phyloP scores from a whole-genome alignment of 1,140 invertebrate genomes.

The Drosophila sulfurigaster region DNA sequence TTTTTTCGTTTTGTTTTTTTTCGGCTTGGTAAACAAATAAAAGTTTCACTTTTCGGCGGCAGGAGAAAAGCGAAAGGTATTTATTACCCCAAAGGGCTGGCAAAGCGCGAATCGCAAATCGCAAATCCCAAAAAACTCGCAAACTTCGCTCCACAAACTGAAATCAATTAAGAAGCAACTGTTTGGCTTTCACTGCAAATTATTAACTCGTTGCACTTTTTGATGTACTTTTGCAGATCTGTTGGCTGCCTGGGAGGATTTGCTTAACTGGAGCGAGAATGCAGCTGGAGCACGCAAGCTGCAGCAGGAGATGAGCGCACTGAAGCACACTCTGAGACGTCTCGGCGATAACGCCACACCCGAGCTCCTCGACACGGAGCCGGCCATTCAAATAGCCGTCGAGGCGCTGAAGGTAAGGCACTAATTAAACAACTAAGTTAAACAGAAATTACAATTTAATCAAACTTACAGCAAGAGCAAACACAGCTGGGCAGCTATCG shows the following conservation, averaged over 20 bases:
- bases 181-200: slow-evolving; percentile 57
- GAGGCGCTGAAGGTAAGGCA: slow-evolving; percentile 77
- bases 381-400: slow-evolving; percentile 80
- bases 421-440: no score
- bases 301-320: slow-evolving; percentile 81
- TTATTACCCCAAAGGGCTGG: slow-evolving; percentile 59
- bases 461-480: slow-evolving; percentile 87
- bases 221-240: slow-evolving; percentile 69
- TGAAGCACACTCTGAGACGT: slow-evolving; percentile 71
- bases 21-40: slow-evolving; percentile 32
- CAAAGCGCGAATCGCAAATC: slow-evolving; percentile 15
- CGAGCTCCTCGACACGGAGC: slow-evolving; percentile 81
- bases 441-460: not conserved
- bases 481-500: slow-evolving; percentile 90
- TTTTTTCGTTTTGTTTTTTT: slow-evolving; percentile 12
- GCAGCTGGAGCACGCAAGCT: slow-evolving; percentile 76
- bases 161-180: slow-evolving; percentile 42
- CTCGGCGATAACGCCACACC: slow-evolving; percentile 69
- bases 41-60: slow-evolving; percentile 65
- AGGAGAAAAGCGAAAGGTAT: slow-evolving; percentile 62
- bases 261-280: slow-evolving; percentile 84
- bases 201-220: slow-evolving; percentile 60
- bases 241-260: slow-evolving; percentile 81
- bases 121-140: slow-evolving; percentile 16
- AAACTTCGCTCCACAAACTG: not conserved